Evolutionary conservation across 2,888 invertebrate genomes (phyloP), one percentile per base, ranked within the genome.

Genomic region (Lasius platythorax): DNA sequence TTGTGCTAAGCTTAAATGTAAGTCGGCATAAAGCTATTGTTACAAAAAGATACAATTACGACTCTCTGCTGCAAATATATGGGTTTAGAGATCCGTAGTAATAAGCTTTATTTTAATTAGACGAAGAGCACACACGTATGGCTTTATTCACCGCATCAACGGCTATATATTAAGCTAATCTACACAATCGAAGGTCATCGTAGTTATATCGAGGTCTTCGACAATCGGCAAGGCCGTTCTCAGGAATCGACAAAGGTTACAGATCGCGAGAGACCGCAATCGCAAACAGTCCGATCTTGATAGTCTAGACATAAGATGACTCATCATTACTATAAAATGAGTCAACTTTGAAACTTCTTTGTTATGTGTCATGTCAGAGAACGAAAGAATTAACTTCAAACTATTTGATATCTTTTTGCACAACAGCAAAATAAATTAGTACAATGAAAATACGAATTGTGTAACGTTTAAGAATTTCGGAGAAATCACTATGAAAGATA

Each of bases 161-260:
- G 33, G 43, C 30, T n/a, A 33, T 66, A 67, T 40, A 82, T 66
- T 50, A 74, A 64, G 30, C 12, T 64, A 73, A 73, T 75, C 64
- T 64, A 46, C 4, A 75, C 75, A 75, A 85, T 74, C 83, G 82
- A 88, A 88, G 85, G 87, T 75, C 84, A 72, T 85, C 75, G 33
- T 82, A 79, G 87, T 83, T 61, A 61, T 53, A 66, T 75, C 64
- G 53, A 50, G 76, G 9, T 63, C 74, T 28, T 67, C 84, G 86
- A 85, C 84, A 86, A 89, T 87, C 85, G 84, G 46, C 89, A 86
- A 87, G 89, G 89, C 83, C 84, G 85, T 70, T 73, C 83, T 63
- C 74, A 81, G 83, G 83, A 81, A 84, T 85, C 85, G 85, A 85
- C 85, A 85, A 89, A 89, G 89, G 87, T 85, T 87, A 87, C 68